Evolutionary conservation across 2,113 vertebrate genomes (phyloP), one percentile per base, ranked within the genome.

Genomic region (Isichthys henryi): DNA sequence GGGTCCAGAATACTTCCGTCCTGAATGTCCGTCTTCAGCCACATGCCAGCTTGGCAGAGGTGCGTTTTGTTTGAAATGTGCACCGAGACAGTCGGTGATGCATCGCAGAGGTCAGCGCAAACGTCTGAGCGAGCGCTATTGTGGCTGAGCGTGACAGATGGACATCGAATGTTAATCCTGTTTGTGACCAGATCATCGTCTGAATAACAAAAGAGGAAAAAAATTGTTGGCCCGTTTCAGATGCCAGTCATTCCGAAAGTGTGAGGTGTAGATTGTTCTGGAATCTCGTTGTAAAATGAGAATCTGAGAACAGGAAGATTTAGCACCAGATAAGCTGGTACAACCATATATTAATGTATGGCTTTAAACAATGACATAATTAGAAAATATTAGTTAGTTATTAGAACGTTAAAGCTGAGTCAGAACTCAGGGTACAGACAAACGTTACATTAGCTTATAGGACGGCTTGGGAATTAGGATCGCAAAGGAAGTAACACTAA

Each of bases 141-240:
- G 77, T 91, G 95, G 95, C 94, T 94, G 7, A 95, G 94, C 66
- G 92, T 93, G 94, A 95, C 96, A 96, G 95, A 95, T 96, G 96
- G 96, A 94, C 94, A 94, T 93, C 95, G 95, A 96, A 95, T 95
- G 94, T 93, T 92, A 94, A 94, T 94, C 94, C 94, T 93, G 92
- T 83, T 45, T 31, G 52, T 83, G 80, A 93, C 93, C 91, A 94
- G 94, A 95, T 95, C 93, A 94, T 95, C 93, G 95, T 95, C 95
- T 21, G 62, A 88, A 80, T 80, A 88, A 77, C 66, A 82, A 53
- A 19, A 19, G 31, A 35, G 19, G 87, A 66, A 58, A n/a, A n/a
- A 66, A 88, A 88, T 45, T 19, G 85, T 53, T 35, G 85, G 49
- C 7, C 85, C 31, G 31, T 53, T 87, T 56, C 31, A 52, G 85